Base-by-base conservation (phyloP, 2,888 invertebrate genomes). In the Ichneumon xanthorius region DNA sequence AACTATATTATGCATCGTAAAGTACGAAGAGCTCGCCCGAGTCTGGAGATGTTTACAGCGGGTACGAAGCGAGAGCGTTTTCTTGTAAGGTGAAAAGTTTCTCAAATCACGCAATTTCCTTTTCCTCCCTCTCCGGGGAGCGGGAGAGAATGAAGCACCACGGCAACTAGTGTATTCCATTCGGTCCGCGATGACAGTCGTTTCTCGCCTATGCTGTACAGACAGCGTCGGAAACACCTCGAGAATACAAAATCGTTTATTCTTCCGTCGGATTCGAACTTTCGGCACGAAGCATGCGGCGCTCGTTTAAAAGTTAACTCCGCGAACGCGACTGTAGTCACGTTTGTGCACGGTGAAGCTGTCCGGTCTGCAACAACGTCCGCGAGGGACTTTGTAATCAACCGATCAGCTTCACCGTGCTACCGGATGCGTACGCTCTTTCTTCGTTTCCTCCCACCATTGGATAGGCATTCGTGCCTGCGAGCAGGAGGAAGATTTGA, bases 291-390 rank as follows among this genome's bases (percentile, higher is more conserved):
- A 50, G 14, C 37, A 33, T 30, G 63, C 70, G 33, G 33, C 45
- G 7, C 65, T 65, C 53, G 33, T 77, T 82, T 45, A 55, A 71
- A 72, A 82, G 48, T 67, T 68, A 68, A 65, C 40, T 65, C 33
- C 22, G 40, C n/a, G 40, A 37, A 30, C 7, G 14, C 37, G 30
- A 37, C n/a, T n/a, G 1, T 4, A 63, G 26, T 16, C 16, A 4
- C 37, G n/a, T 16, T 6, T n/a, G 30, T n/a, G 2, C 16, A 2
- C 37, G 33, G 33, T 63, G 30, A 30, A 37, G 26, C 6, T 40
- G 71, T 45, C 11, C 22, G 11, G 22, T 26, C 4, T 14, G 58
- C 26, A 9, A 11, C 58, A 4, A 5, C 22, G 26, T 26, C 26
- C 14, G 11, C 58, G 58, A 26, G 22, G 58, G 26, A 11, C 4